These are phyloP conservation scores for Ceratothoa steindachneri DNA, from an alignment of 2,888 invertebrate genomes.

Conservation along the genomic window DNA sequence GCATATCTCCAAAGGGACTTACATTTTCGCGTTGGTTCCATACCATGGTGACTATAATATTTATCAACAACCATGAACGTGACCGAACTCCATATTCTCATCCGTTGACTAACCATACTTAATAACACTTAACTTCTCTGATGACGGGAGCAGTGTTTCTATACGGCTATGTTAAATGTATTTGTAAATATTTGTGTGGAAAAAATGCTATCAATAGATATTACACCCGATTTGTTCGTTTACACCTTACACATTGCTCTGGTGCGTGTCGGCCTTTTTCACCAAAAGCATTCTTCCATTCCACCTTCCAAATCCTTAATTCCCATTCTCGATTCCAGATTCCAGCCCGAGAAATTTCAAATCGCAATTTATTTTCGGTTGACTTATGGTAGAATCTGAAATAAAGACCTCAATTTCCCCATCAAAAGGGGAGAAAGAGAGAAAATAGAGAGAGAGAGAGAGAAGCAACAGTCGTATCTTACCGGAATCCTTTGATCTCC, in stretches of 20 bases:
- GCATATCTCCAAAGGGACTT: too few relatives aligned
- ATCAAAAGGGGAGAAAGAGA: neutral
- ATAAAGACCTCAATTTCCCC: constrained; percentile 2
- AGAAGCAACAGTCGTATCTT: neutral
- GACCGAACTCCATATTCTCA: too few relatives aligned
- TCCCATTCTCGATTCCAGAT: constrained; percentile 11
- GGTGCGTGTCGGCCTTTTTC: too few relatives aligned
- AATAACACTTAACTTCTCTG: too few relatives aligned
- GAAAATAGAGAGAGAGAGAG: neutral
- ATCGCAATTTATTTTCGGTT: constrained; percentile 10
- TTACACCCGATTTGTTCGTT: too few relatives aligned
- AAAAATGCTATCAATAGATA: neutral
- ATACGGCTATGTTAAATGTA: too few relatives aligned
- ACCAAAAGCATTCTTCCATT: neutral
- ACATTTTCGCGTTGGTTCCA: too few relatives aligned
- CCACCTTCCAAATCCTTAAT: neutral
- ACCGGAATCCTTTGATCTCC: neutral
- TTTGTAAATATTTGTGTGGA: neutral
- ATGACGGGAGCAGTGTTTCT: too few relatives aligned
- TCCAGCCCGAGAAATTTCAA: neutral
- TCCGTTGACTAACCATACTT: too few relatives aligned
- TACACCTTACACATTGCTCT: too few relatives aligned
- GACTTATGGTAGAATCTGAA: constrained; percentile 9
- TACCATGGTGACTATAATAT: too few relatives aligned
- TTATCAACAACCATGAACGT: too few relatives aligned